Percentiles rank a stretch among this genome's conserved stretches.
phyloP scores from a whole-genome alignment of 2,113 vertebrate species.

The Stegostoma tigrinum region DNA sequence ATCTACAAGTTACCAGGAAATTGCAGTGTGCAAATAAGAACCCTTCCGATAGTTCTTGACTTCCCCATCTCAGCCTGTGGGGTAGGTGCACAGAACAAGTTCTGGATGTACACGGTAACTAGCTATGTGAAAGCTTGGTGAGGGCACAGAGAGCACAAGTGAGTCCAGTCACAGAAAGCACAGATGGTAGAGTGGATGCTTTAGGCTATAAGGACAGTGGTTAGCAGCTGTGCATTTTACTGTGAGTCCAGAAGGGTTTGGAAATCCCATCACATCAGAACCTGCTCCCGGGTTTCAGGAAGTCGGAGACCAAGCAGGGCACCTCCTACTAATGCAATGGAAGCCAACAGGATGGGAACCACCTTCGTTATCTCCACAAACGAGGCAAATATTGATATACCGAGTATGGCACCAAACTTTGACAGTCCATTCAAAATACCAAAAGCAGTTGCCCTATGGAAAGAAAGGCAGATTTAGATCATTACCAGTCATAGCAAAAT shows the following conservation, averaged over 20 bases:
- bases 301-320: slow-evolving; percentile 82
- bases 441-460: slow-evolving; percentile 80
- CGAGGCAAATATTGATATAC: slow-evolving; percentile 89
- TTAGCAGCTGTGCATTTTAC: slow-evolving; percentile 23
- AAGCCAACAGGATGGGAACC: slow-evolving; percentile 87
- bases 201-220: slow-evolving; percentile 24
- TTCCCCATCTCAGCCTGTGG: slow-evolving; percentile 11
- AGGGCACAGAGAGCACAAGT: slow-evolving; percentile 17
- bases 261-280: slow-evolving; percentile 70
- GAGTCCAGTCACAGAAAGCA: slow-evolving; percentile 14
- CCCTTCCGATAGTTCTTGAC: not conserved
- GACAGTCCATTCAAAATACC: slow-evolving; percentile 86
- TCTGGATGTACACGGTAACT: not conserved
- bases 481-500: not conserved
- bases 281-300: slow-evolving; percentile 88
- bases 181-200: slow-evolving; percentile 29
- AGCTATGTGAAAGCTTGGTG: not conserved
- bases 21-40: not conserved
- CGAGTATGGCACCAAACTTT: slow-evolving; percentile 84
- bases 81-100: slow-evolving; percentile 2
- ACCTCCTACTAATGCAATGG: slow-evolving; percentile 78
- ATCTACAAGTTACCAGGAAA: not conserved
- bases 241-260: slow-evolving; percentile 1
- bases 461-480: slow-evolving; percentile 39
- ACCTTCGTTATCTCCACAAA: slow-evolving; percentile 90